A percentile compares a stretch with the other conserved stretches of the same genome.
phyloP scores from a whole-genome alignment of 2,888 invertebrate species.

The Epistrophe eligans region DNA sequence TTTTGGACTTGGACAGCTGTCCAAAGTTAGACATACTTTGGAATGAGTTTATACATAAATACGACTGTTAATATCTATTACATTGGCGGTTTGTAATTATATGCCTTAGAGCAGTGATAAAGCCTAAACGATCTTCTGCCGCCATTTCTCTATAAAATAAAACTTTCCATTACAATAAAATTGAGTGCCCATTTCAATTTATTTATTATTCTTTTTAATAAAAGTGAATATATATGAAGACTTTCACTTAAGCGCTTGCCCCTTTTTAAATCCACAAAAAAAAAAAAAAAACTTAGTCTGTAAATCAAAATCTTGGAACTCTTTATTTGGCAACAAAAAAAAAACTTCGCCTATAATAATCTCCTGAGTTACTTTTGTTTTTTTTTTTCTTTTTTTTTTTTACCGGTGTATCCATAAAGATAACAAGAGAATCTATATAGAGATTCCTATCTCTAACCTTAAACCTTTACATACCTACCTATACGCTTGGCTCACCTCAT shows the following conservation, averaged over 20 bases:
- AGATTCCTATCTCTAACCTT: slow-evolving; percentile 3
- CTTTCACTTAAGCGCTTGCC: slow-evolving; percentile 28
- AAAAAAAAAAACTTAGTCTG: slow-evolving; percentile 4
- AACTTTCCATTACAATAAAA: background rate
- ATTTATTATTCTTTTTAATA: slow-evolving; percentile 16
- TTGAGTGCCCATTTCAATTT: background rate
- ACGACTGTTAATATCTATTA: too few species aligned
- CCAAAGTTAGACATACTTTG: too few species aligned
- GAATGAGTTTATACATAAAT: too few species aligned
- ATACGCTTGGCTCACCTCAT: slow-evolving; percentile 21
- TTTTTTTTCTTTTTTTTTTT: background rate
- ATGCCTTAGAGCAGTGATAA: too few species aligned
- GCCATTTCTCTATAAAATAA: background rate
- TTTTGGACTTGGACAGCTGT: too few species aligned
- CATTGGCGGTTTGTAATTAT: too few species aligned
- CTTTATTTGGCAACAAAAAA: background rate
- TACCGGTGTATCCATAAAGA: slow-evolving; percentile 39
- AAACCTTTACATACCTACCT: background rate
- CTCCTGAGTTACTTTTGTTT: background rate
- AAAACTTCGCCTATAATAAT: slow-evolving; percentile 11
- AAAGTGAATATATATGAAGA: slow-evolving; percentile 18
- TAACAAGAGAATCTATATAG: slow-evolving; percentile 18
- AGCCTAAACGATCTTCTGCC: too few species aligned
- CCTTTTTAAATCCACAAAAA: slow-evolving; percentile 9
- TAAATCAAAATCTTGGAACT: slow-evolving; percentile 53